Evolutionary conservation across 2,888 invertebrate genomes (phyloP), one percentile per base, ranked within the genome.

Genomic region (Thera obeliscata): DNA sequence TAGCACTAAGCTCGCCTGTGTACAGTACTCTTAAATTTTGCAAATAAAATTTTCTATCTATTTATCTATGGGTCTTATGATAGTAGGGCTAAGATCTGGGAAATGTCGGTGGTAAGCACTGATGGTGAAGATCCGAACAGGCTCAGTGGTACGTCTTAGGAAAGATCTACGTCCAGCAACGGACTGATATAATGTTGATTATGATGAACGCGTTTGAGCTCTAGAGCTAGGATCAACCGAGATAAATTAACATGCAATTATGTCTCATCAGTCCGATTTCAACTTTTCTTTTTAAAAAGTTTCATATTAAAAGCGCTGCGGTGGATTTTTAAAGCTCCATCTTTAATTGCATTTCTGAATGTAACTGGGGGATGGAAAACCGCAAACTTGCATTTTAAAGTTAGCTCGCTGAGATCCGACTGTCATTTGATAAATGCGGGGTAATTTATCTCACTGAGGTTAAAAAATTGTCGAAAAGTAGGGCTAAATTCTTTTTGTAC

Each of bases 291-390:
- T 66, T 63, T 66, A 63, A 69, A 66, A 66, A 69, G 69, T 69
- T 69, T 75, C 68, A 74, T 74, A 76, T 75, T 75, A 73, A 76
- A 76, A 77, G 66, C 36, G 74, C 74, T 70, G 74, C 74, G 66
- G 70, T 60, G 67, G 66, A 66, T 74, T 76, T 78, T 77, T 72
- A 64, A 64, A 70, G 58, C 56, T 35, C 69, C 68, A 61, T 70
- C 71, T 72, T 71, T 77, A 76, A 79, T 77, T 77, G 74, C 76
- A 72, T 74, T 73, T 67, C 71, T 64, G 69, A 70, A 70, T 61
- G 69, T 64, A 66, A 59, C 58, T 64, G 61, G 64, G 62, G 54
- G 58, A 70, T 63, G 61, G 58, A 70, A 70, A 73, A 68, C 43
- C 56, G 69, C 63, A 8, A 69, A 69, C 63, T 69, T 66, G 69